Conservation (phyloP, 2,797 vertebrate species). For the Oophaga sylvatica region DNA sequence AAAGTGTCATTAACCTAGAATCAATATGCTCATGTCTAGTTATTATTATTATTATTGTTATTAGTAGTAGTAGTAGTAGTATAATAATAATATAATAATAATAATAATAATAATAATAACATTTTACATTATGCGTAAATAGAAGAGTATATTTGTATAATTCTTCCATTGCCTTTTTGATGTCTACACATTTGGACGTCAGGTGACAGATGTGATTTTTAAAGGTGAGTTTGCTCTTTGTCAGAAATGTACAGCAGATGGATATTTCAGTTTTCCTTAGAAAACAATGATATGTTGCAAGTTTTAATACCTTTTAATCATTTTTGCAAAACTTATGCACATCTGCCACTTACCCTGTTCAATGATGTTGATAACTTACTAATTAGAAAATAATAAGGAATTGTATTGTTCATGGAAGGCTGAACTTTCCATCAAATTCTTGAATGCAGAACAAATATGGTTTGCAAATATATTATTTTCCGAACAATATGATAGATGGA, state of each 20-base stretch:
- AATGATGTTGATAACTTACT: slow-evolving; percentile 68
- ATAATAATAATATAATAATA: too few relatives aligned
- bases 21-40: too few relatives aligned
- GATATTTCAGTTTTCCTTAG: slow-evolving; percentile 70
- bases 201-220: slow-evolving; percentile 71
- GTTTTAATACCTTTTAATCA: slow-evolving; percentile 72
- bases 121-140: background rate
- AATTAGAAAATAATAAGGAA: slow-evolving; percentile 67
- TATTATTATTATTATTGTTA: too few relatives aligned
- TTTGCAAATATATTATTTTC: slow-evolving; percentile 48
- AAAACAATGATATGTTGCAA: slow-evolving; percentile 70
- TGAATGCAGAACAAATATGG: slow-evolving; percentile 53
- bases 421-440: slow-evolving; percentile 63
- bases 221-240: slow-evolving; percentile 70
- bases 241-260: slow-evolving; percentile 68
- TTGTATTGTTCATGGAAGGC: slow-evolving; percentile 56
- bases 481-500: slow-evolving; percentile 2
- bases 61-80: too few relatives aligned
- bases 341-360: slow-evolving; percentile 72
- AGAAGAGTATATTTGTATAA: background rate
- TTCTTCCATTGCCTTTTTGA: slow-evolving; percentile 37
- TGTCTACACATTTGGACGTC: slow-evolving; percentile 50
- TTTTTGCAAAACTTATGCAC: slow-evolving; percentile 71
- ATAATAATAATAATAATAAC: too few relatives aligned
- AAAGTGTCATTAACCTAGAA: too few relatives aligned